Evolutionary conservation across 2,888 invertebrate genomes (phyloP), one percentile per base, ranked within the genome.

Genomic region (Rhimphoctona megacephalus): DNA sequence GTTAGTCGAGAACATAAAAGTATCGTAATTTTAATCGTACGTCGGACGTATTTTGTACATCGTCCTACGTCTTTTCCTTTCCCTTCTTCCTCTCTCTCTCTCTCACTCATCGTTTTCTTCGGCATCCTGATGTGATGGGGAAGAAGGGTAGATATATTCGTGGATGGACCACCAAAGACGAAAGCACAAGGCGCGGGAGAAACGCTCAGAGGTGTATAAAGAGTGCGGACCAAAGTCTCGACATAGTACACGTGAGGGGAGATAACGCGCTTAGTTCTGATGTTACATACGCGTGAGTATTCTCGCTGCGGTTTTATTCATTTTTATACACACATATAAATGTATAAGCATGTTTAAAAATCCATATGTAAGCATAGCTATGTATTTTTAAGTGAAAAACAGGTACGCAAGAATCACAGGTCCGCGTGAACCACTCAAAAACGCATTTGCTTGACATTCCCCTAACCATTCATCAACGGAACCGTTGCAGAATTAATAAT

Each of bases 21-120:
- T 91, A 92, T 92, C 91, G 90, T 91, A 92, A 92, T 92, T 92
- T 91, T 90, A 91, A 92, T 92, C 91, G 90, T 91, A 91, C 91
- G 91, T 88, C 88, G 87, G 36, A 79, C 74, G 81, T 87, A 84
- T 87, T 86, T 87, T 76, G 84, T 83, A 85, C 82, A 81, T 80
- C 83, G 82, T 82, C 64, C 73, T 54, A 69, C 77, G 85, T 81
- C 82, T 66, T 64, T 54, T 57, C 49, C 54, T 57, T 73, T 43
- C 43, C 61, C 52, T 54, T 49, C 19, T 52, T 25, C 76, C 70
- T n/a, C 52, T 79, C 78, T 43, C 69, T 30, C 57, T 52, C 73
- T 46, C 77, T 61, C 86, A 88, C 74, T 79, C 52, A 49, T 64
- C 66, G n/a, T 72, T 52, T 72, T 52, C 72, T 33, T 57, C 83